Base-by-base conservation (phyloP, 2,888 invertebrate species). In the Lymantria monacha region DNA sequence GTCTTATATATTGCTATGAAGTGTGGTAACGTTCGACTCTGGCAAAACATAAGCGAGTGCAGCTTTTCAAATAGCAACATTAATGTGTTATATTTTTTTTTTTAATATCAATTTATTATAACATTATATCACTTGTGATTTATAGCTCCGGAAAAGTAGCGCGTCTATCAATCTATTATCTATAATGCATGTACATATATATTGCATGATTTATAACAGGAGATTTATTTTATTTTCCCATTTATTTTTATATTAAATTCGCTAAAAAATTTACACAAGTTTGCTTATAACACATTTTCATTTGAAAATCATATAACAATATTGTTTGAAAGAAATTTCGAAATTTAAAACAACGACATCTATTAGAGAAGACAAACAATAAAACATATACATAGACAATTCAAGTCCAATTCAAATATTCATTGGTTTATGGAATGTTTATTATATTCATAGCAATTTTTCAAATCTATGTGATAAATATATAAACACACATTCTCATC, bases 1-100 rank as follows among this genome's bases (percentile, higher is more conserved):
- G 87, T 91, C 85, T 81, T 76, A 80, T n/a, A 82, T 89, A 89
- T 88, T 85, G 84, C 86, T 89, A 85, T 83, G 77, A 74, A 74
- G 85, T 83, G 83, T 87, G 91, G 91, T 91, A 91, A 91, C 87
- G 78, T 82, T 83, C 75, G 79, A 84, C 81, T 85, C 82, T 79
- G 75, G 78, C 70, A 85, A 83, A 83, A 76, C 49, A 63, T 66
- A 84, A 83, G 82, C 74, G 73, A 85, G 91, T 92, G 92, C 91
- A 91, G 92, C 90, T 91, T 83, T 91, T 92, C 91, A 92, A 92
- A 92, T 92, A 81, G 73, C 79, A 88, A 88, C 86, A 88, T 87
- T 80, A 62, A 73, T 61, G 70, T 75, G 66, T 72, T 33, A 30
- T 41, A 41, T 14, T 63, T 37, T 58, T 71, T 67, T 66, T 73